Evolutionary conservation across 2,888 invertebrate species (phyloP), one percentile per base, ranked within the genome.

Genomic region (Apocheima hispidaria): DNA sequence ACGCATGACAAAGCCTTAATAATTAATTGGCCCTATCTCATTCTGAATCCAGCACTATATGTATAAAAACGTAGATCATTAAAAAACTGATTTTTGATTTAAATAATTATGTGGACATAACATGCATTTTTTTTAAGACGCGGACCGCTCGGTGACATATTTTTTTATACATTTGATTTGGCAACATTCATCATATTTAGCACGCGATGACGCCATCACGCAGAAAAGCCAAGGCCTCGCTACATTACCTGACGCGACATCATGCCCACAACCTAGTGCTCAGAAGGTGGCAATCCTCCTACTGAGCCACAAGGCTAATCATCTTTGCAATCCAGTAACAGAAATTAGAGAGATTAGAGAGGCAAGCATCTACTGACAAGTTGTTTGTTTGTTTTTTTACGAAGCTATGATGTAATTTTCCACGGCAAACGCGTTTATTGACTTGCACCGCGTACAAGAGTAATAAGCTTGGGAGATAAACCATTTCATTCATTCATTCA

Each of bases 401-500:
- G 18, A 16, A n/a, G n/a, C n/a, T n/a, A n/a, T 33, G 50, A 50
- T 26, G 50, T 50, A 38, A 50, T 36, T 16, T 50, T 50, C 26
- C 50, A 50, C 36, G 36, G 10, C 50, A 21, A 28, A 28, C 38
- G 21, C 21, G 50, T 16, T 50, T 38, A 16, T 28, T 50, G 26
- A 38, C 50, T 38, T 23, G 10, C 12, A 41, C 26, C 18, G 36
- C 9, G 36, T 5, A 36, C 4, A n/a, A 16, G 6, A 40, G 4
- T 40, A 20, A 40, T 10, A 9, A 9, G 12, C 40, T 12, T 20
- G 3, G 40, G 12, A 40, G 40, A 40, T 40, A 12, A 20, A 40
- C 16, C n/a, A n/a, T n/a, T n/a, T n/a, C n/a, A n/a, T n/a, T n/a
- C n/a, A n/a, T n/a, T n/a, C n/a, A n/a, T n/a, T n/a, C n/a, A n/a